Evolutionary conservation across 2,113 vertebrate genomes (phyloP), one percentile per base, ranked within the genome.

Genomic region (Zapus hudsonius): DNA sequence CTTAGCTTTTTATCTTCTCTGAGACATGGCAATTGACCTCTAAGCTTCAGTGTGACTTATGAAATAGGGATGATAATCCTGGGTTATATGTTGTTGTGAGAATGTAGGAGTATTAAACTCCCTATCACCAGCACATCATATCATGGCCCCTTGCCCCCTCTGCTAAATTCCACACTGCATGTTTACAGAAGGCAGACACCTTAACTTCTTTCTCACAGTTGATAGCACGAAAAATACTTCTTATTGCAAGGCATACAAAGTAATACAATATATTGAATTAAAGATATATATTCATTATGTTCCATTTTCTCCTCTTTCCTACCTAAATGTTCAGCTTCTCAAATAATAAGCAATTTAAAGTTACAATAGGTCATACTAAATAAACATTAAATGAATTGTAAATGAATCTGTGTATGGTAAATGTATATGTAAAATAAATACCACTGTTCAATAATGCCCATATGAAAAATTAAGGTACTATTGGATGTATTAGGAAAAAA

Each of bases 391-490:
- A 36, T 38, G 44, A 73, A 10, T 66, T 69, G 38, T 59, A 93
- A 81, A 89, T 79, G 10, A 85, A 63, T 52, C 12, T 33, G 13
- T 44, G 87, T 23, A 81, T 20, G 4, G 38, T 55, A 2, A 63
- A n/a, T 80, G 59, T 19, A 76, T 3, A 70, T 70, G 74, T 89
- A 70, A 76, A 52, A 93, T 79, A 3, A 82, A 96, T 93, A 70
- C 47, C 42, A 72, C 67, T 81, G 5, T 63, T 82, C 27, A 76
- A 76, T 29, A 85, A 88, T 75, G 19, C 23, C 55, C 47, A 79
- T 38, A 85, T 36, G 75, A 92, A 82, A 78, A 42, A 73, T 72
- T 76, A 86, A 75, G 44, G 36, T 27, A 95, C 90, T 74, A 84
- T n/a, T 57, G 20, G 15, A 7, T 72, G 94, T 84, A 10, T 52